These are phyloP conservation scores for Hemithea aestivaria DNA, from an alignment of 2,888 invertebrate species.

Conservation along the genomic window DNA sequence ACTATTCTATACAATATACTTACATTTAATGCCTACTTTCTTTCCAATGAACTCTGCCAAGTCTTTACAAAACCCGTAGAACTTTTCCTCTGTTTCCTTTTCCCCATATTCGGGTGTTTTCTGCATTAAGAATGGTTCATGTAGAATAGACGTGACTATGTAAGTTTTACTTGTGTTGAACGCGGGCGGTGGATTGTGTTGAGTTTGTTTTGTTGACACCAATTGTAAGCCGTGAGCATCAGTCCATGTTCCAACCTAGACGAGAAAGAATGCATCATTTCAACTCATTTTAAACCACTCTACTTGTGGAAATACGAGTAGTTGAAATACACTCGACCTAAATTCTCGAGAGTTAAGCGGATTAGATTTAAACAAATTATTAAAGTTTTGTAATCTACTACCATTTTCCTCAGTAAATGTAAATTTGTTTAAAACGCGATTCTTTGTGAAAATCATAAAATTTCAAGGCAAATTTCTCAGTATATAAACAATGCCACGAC, in stretches of 20 bases:
- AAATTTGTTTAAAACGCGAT: too few species aligned
- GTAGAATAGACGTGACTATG: conserved; percentile 90
- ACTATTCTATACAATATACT: too few species aligned
- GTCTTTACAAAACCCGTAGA: conserved; percentile 96
- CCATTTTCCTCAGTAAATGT: too few species aligned
- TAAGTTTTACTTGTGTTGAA: conserved; percentile 91
- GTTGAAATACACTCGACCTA: too few species aligned
- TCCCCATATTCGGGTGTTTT: conserved; percentile 80
- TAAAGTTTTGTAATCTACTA: too few species aligned
- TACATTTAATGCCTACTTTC: conserved; percentile 91
- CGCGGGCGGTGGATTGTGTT: conserved; percentile 83
- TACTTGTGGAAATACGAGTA: too few species aligned
- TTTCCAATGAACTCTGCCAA: conserved; percentile 89
- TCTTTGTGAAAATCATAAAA: too few species aligned
- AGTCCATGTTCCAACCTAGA: conserved; percentile 91
- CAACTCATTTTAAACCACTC: too few species aligned
- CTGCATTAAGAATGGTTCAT: conserved; percentile 93
- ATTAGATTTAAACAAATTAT: too few species aligned
- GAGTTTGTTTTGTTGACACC: conserved; percentile 86
- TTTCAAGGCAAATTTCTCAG: too few species aligned
- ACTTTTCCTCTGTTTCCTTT: conserved; percentile 90
- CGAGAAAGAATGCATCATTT: neutral
- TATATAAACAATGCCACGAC: too few species aligned
- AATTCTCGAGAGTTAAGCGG: too few species aligned
- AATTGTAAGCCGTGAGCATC: conserved; percentile 88